A percentile compares a stretch with the other conserved stretches of the same genome.
Evolutionary conservation across 2,888 invertebrate genomes (phyloP).

Genomic region (Ophion slaviceki): DNA sequence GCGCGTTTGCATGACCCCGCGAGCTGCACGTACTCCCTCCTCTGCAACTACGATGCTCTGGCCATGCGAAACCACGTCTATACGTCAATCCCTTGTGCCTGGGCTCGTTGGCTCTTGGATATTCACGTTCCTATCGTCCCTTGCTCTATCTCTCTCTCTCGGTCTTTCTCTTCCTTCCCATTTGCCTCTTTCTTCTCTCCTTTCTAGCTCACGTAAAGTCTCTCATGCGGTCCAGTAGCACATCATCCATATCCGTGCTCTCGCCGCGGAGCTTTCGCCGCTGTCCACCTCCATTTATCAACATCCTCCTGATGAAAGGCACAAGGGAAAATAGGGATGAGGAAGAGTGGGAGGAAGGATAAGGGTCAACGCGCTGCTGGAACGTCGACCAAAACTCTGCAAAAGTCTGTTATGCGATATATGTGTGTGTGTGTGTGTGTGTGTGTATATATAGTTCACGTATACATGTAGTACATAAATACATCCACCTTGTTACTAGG

Average conservation of each 20-base stretch:
- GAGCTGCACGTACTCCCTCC: slow-evolving; percentile 22
- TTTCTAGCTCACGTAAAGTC: slow-evolving; percentile 7
- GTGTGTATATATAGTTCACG: not conserved
- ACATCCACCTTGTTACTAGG: not conserved
- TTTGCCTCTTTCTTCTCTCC: not conserved
- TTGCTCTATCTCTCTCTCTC: slow-evolving; percentile 41
- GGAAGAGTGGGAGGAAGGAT: slow-evolving; percentile 24
- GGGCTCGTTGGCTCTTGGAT: slow-evolving; percentile 59
- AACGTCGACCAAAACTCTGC: slow-evolving; percentile 47
- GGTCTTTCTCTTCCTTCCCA: not conserved
- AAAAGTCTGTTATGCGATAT: slow-evolving; percentile 16
- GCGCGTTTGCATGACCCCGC: slow-evolving; percentile 22
- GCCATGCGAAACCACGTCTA: slow-evolving; percentile 37
- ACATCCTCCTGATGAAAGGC: slow-evolving; percentile 68
- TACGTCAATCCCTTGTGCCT: slow-evolving; percentile 71
- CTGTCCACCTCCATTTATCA: slow-evolving; percentile 72
- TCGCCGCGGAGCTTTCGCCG: slow-evolving; percentile 48
- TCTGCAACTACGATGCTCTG: not conserved
- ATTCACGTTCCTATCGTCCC: slow-evolving; percentile 55
- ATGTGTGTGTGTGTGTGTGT: not conserved
- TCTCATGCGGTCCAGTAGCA: slow-evolving; percentile 20
- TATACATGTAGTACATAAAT: slow-evolving; percentile 1
- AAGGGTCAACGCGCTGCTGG: slow-evolving; percentile 46
- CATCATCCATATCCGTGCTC: slow-evolving; percentile 43
- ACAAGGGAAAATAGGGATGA: slow-evolving; percentile 20